phyloP scores from a whole-genome alignment of 2,113 vertebrate genomes.

The Prochilodus magdalenae region DNA sequence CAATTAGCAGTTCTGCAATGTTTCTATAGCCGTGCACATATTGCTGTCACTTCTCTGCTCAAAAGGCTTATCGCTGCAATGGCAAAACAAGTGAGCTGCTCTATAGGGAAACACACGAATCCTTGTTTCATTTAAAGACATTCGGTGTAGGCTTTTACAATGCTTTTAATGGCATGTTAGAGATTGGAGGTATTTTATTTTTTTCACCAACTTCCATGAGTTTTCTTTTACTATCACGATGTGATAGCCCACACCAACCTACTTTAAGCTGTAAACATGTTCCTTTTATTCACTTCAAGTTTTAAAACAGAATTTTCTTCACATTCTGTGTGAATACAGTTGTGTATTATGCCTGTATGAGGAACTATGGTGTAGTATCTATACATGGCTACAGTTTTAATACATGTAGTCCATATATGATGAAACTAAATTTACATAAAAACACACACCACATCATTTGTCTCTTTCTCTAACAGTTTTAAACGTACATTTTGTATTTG shows the following conservation, averaged over 20 bases:
- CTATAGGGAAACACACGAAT: background rate
- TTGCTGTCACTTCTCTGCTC: background rate
- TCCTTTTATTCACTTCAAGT: background rate
- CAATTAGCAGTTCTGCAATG: background rate
- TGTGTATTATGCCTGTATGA: no score
- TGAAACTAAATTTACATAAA: no score
- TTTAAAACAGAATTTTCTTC: background rate
- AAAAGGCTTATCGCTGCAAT: background rate
- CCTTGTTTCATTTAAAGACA: background rate
- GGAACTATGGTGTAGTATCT: no score
- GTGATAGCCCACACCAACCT: background rate
- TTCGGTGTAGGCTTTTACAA: background rate
- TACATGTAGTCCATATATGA: no score
- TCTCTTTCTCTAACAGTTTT: no score
- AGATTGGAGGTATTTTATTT: background rate
- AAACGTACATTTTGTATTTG: no score
- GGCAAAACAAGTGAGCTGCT: background rate
- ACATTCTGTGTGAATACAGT: no score
- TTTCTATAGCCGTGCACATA: background rate
- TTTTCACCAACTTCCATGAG: background rate
- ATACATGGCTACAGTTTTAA: no score
- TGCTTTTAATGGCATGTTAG: background rate
- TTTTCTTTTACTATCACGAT: background rate
- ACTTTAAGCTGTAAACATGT: background rate
- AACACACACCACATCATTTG: no score